Evolutionary conservation across 2,797 vertebrate species (phyloP).

Genomic region (Gorsachius magnificus): DNA sequence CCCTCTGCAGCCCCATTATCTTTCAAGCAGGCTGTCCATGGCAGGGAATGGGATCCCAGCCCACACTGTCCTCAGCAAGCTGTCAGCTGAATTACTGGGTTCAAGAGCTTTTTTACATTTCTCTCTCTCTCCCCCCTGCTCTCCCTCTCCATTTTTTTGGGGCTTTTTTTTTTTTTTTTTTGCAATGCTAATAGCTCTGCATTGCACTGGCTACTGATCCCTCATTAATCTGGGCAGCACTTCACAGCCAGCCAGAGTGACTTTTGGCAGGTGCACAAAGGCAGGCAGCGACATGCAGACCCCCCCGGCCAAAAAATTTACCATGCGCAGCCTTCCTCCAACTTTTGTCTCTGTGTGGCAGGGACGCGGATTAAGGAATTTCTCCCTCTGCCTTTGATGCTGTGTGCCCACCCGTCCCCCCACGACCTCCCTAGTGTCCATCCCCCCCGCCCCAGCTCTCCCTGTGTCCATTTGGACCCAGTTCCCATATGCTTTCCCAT

Average conservation of each 20-base stretch:
- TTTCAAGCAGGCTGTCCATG: neutral
- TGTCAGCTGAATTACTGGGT: neutral
- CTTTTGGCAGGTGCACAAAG: constrained; percentile 70
- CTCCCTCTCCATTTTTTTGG: too few relatives aligned
- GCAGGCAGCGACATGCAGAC: neutral
- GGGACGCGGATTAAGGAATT: constrained; percentile 25
- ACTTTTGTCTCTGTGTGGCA: constrained; percentile 28
- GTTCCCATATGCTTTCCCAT: neutral
- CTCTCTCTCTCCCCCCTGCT: neutral
- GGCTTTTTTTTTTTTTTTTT: neutral
- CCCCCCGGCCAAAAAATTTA: neutral
- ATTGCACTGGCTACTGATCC: constrained; percentile 57
- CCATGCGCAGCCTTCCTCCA: neutral
- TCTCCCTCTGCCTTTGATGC: constrained; percentile 36
- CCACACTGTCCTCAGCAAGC: neutral
- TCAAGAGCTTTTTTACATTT: neutral
- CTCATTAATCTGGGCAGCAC: constrained; percentile 57
- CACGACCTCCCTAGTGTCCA: neutral
- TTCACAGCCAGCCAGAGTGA: constrained; percentile 38
- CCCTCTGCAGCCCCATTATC: neutral
- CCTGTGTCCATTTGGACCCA: neutral
- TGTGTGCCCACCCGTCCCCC: neutral
- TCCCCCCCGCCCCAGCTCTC: neutral
- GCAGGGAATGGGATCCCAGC: neutral
- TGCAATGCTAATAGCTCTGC: constrained; percentile 44